Percentiles rank a stretch among this genome's conserved stretches.
Conservation (phyloP, 2,888 invertebrate species). For the Pimpla rufipes region DNA sequence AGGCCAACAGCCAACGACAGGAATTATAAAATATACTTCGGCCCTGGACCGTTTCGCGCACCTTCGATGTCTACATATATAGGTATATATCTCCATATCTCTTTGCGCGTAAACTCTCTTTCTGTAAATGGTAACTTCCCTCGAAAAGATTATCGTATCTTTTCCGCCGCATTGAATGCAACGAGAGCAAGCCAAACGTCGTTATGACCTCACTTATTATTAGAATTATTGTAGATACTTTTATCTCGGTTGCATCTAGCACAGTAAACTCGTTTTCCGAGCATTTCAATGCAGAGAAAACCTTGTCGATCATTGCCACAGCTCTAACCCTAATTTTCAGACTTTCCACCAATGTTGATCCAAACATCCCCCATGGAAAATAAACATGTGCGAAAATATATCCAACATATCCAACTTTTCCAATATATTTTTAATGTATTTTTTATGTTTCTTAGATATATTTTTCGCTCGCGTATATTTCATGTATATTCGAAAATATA, state of each 20-base stretch:
- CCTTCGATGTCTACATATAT: conserved; percentile 44
- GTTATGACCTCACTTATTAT: neutral
- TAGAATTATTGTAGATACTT: neutral
- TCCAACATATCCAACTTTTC: too few species aligned
- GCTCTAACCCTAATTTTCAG: neutral
- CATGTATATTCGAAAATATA: too few species aligned
- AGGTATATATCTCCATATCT: conserved; percentile 25
- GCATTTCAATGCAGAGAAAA: neutral
- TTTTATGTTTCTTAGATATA: too few species aligned
- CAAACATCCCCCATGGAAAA: too few species aligned
- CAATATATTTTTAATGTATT: too few species aligned
- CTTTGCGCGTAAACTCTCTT: conserved; percentile 17
- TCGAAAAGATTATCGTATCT: neutral
- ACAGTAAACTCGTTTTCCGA: conserved; percentile 2
- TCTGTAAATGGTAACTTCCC: conserved; percentile 23
- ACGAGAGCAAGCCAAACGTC: neutral
- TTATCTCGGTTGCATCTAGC: neutral
- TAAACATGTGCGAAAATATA: too few species aligned
- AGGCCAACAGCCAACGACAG: conserved; percentile 71
- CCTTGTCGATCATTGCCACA: neutral
- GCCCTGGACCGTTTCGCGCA: conserved; percentile 56
- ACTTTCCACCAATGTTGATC: neutral
- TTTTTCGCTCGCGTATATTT: too few species aligned
- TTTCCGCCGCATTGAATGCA: neutral
- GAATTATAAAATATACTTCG: conserved; percentile 66